A percentile compares a stretch with the other conserved stretches of the same genome.
These are phyloP conservation scores for Pangasius sanitwongsei DNA, from an alignment of 2,797 vertebrate species.

Conservation along the genomic window DNA sequence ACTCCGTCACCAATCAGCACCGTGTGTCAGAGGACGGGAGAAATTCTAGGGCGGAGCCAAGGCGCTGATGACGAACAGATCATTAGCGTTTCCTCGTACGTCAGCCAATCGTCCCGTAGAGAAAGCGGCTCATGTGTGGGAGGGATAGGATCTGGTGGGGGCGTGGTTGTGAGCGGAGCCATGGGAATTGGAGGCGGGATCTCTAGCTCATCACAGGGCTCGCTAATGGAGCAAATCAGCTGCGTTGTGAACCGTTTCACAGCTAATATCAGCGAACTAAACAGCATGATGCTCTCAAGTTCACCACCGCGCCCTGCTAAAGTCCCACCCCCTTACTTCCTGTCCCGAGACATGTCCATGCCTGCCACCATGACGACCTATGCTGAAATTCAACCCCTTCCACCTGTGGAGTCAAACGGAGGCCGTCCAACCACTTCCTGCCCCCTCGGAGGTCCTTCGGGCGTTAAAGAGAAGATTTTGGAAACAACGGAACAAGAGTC, in stretches of 20 bases:
- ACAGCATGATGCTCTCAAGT: slow-evolving; percentile 91
- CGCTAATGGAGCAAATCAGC: slow-evolving; percentile 97
- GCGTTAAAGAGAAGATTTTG: slow-evolving; percentile 68
- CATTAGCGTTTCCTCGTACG: slow-evolving; percentile 66
- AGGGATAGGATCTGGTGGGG: slow-evolving; percentile 36
- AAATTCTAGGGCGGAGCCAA: slow-evolving; percentile 50
- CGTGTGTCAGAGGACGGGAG: slow-evolving; percentile 81
- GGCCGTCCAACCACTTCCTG: slow-evolving; percentile 67
- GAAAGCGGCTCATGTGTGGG: slow-evolving; percentile 38
- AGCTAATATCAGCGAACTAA: slow-evolving; percentile 93
- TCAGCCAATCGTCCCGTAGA: slow-evolving; percentile 67
- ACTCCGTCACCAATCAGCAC: slow-evolving; percentile 93
- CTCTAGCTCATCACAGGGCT: slow-evolving; percentile 81
- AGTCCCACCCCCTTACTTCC: slow-evolving; percentile 74
- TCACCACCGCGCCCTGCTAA: slow-evolving; percentile 69
- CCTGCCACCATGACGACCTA: slow-evolving; percentile 89
- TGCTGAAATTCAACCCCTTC: slow-evolving; percentile 90
- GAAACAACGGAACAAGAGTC: slow-evolving; percentile 75
- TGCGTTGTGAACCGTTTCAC: slow-evolving; percentile 96
- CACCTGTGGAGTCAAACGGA: slow-evolving; percentile 83
- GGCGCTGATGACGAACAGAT: slow-evolving; percentile 37
- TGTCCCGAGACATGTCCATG: slow-evolving; percentile 88
- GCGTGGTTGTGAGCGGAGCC: neutral
- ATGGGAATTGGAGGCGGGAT: slow-evolving; percentile 12
- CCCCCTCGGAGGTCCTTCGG: slow-evolving; percentile 62